These are phyloP conservation scores for Mustela nigripes DNA, from an alignment of 2,113 vertebrate species.

Conservation along the genomic window DNA sequence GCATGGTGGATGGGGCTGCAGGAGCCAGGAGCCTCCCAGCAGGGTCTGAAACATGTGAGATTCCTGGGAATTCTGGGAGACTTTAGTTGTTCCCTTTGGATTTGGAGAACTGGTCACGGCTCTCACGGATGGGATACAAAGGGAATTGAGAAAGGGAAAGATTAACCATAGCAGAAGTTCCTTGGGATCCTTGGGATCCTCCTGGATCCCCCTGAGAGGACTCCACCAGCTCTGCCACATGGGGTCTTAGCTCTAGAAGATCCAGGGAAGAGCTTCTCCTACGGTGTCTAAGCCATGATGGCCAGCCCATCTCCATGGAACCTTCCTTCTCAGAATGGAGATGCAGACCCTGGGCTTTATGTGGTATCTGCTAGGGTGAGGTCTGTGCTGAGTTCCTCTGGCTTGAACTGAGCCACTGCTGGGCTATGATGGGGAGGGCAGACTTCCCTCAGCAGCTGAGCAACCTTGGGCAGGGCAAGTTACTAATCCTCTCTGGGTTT, in stretches of 20 bases:
- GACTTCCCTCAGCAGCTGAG: neutral
- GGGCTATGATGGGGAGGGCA: neutral
- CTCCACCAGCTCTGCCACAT: accelerated
- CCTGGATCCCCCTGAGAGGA: neutral
- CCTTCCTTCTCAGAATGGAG: neutral
- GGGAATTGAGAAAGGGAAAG: neutral
- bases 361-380: neutral
- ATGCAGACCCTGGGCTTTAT: neutral
- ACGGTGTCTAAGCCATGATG: neutral
- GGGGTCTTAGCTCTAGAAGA: neutral
- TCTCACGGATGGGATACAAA: neutral
- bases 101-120: neutral
- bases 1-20: neutral
- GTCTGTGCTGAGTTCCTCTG: neutral
- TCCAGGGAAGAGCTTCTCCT: neutral
- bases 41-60: neutral
- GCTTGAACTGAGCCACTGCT: neutral
- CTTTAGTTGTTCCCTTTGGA: neutral
- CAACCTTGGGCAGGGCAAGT: neutral
- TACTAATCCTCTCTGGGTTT: neutral
- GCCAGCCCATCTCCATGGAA: neutral
- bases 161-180: neutral
- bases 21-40: neutral
- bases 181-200: neutral
- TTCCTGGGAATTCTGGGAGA: neutral